Conservation (phyloP, 2,113 vertebrate genomes). For the Ariopsis seemanni region DNA sequence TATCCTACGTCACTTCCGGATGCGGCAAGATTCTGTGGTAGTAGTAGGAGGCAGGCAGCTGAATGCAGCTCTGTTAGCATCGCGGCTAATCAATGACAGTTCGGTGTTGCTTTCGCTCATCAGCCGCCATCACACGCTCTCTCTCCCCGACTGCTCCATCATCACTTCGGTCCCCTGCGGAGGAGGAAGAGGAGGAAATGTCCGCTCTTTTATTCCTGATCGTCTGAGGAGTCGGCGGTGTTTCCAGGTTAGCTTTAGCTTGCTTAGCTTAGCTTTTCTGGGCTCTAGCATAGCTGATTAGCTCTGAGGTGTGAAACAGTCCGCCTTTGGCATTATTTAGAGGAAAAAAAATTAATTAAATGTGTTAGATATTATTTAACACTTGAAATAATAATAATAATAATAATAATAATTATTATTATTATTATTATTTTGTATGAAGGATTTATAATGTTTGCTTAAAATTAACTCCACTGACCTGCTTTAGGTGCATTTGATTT, state of each 20-base stretch:
- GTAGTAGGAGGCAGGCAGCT: not conserved
- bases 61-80: not conserved
- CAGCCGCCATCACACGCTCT: not conserved
- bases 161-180: not conserved
- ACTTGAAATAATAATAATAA: too few relatives aligned
- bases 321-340: not conserved
- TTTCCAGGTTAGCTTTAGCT: slow-evolving; percentile 34
- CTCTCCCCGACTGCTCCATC: not conserved
- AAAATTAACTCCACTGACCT: not conserved
- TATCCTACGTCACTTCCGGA: slow-evolving; percentile 26
- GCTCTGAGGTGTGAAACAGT: not conserved
- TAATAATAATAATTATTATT: too few relatives aligned
- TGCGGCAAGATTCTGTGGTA: not conserved
- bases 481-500: not conserved
- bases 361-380: too few relatives aligned
- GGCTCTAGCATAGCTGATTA: not conserved
- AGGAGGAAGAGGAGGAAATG: slow-evolving; percentile 15
- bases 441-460: not conserved
- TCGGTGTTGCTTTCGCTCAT: not conserved
- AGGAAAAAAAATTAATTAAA: not conserved
- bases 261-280: not conserved
- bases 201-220: not conserved
- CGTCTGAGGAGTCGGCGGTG: slow-evolving; percentile 26
- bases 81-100: slow-evolving; percentile 15
- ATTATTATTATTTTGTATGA: not conserved